Base-by-base conservation (phyloP, 2,113 vertebrate genomes). In the Hyperoodon ampullatus region DNA sequence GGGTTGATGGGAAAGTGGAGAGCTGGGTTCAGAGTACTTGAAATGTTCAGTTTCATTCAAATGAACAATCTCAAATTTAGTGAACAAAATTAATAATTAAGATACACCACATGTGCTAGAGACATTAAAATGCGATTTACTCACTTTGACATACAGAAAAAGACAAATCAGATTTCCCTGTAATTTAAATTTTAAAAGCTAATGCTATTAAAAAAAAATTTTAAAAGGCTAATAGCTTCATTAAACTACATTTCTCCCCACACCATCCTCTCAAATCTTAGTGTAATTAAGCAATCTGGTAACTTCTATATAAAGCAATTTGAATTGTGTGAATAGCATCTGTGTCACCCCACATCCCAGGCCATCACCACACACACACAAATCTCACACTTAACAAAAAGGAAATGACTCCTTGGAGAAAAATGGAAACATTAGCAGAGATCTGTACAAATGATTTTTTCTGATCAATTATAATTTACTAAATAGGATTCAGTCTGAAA, bases 361-460 rank as follows among this genome's bases (percentile, higher is more conserved):
- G 65, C 96, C 93, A 19, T 63, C 85, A 21, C 8, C 55, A 63
- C 65, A n/a, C 30, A 66, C 33, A 66, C 13, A 66, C 30, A 97
- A 96, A 68, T 72, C 15, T 93, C 88, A 88, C 5, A 90, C 85
- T 96, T 97, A 95, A 96, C 90, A 96, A 91, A 94, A 95, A 90
- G 60, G 61, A 89, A 97, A 97, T 96, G 91, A 93, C 63, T 88
- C 16, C 65, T 77, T 11, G 8, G 2, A 93, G 50, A 93, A 97
- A 97, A 97, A 75, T 89, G 0, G 55, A 97, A 93, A 88, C 44
- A 81, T 94, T 97, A 97, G 91, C 71, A 60, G 93, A 96, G 6
- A 14, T 66, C 82, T 90, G 18, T 94, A 91, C 70, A 78, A 96
- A 97, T 95, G 83, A 66, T 86, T 53, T 96, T 55, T 70, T 18